Evolutionary conservation across 2,888 invertebrate species (phyloP).

Genomic region (Nasonovia ribisnigri): DNA sequence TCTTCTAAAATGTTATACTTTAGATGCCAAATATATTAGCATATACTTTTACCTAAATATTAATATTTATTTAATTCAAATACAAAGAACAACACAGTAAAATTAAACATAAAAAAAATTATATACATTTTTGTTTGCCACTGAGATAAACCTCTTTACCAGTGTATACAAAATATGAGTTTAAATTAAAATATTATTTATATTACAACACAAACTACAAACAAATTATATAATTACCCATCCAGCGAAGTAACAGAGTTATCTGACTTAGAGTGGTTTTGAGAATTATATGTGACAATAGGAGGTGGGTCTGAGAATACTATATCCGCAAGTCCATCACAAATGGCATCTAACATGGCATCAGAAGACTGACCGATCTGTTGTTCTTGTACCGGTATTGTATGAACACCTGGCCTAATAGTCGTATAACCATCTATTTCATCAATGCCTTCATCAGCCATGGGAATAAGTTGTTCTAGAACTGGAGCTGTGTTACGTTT

Average conservation of each 20-base stretch:
- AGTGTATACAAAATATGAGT: constrained; percentile 47
- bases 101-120: constrained; percentile 53
- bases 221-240: constrained; percentile 52
- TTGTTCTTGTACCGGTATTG: constrained; percentile 26
- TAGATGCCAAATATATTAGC: constrained; percentile 41
- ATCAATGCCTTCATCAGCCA: constrained; percentile 44
- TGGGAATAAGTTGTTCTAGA: neutral
- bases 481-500: constrained; percentile 20
- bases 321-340: constrained; percentile 50
- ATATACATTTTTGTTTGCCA: constrained; percentile 32
- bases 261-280: constrained; percentile 36
- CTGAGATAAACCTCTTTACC: constrained; percentile 30
- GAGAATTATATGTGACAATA: constrained; percentile 47
- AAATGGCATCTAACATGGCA: constrained; percentile 24
- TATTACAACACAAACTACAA: constrained; percentile 46
- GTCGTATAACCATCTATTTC: constrained; percentile 52
- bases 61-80: constrained; percentile 42
- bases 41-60: constrained; percentile 48
- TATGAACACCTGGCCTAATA: constrained; percentile 44
- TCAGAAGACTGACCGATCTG: constrained; percentile 1
- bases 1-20: constrained; percentile 52
- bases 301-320: constrained; percentile 45
- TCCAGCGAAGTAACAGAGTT: constrained; percentile 55
- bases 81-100: constrained; percentile 57
- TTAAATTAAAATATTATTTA: constrained; percentile 52